Evolutionary conservation across 2,797 vertebrate genomes (phyloP), one percentile per base, ranked within the genome.

Genomic region (Mallotus villosus): DNA sequence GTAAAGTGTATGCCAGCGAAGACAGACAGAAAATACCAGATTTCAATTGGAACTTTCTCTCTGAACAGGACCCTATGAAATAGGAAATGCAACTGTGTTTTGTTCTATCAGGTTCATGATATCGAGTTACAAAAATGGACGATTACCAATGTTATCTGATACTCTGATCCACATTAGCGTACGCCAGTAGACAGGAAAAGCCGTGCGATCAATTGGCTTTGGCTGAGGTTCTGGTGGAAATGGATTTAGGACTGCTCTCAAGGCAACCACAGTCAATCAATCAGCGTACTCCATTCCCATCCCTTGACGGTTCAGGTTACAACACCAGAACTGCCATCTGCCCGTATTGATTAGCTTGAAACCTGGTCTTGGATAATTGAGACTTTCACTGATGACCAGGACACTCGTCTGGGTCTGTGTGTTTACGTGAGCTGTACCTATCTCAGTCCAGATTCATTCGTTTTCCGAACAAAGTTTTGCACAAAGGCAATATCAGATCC

Each of bases 241-340:
- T 84, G 80, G 84, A 74, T 80, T 86, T 75, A 57, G 76, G 83
- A 74, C 84, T 73, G 84, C 87, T 90, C 87, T 86, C 81, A 90
- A 79, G 73, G 74, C 6, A 71, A 80, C 85, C 77, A 4, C 83
- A 85, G 75, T 85, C 81, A 88, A 92, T 92, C 91, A 86, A 89
- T 91, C 67, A 70, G 21, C 73, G 74, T 80, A 80, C 85, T 82
- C 85, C 74, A 75, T 78, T 80, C 80, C 84, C 87, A 82, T 88
- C 89, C 87, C 88, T 80, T 85, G 83, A 75, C 37, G 72, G 83
- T 84, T 91, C 86, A 90, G 79, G 85, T 91, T 90, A 82, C 89
- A 84, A 79, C 78, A 74, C 77, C 75, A 63, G 76, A 68, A 82
- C 78, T 68, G 16, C 32, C 87, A 88, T 90, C 84, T 89, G 89